A percentile compares a stretch with the other conserved stretches of the same genome.
These are phyloP conservation scores for Hycleus cichorii DNA, from an alignment of 1,140 invertebrate species.

Conservation along the genomic window DNA sequence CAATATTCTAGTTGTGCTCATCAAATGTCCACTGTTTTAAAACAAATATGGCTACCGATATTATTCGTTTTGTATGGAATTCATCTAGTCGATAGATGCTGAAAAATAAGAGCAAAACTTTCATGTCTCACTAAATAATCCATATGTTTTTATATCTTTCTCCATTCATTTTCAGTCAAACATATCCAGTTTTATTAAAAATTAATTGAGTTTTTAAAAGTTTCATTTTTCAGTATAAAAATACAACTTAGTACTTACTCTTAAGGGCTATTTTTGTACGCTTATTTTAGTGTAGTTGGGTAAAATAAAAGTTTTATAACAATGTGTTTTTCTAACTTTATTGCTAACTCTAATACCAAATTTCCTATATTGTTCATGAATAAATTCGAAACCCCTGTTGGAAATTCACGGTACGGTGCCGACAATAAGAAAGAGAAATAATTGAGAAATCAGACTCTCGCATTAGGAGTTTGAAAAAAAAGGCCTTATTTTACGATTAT, in stretches of 20 bases:
- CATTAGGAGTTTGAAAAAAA: too few species aligned
- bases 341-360: neutral
- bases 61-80: neutral
- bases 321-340: constrained; percentile 4
- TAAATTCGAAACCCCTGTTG: too few species aligned
- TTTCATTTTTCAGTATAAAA: neutral
- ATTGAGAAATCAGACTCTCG: too few species aligned
- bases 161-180: neutral
- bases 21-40: neutral
- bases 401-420: too few species aligned
- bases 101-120: neutral
- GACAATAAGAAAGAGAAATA: too few species aligned
- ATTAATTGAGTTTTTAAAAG: neutral
- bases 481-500: too few species aligned
- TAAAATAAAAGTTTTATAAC: constrained; percentile 15
- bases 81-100: constrained; percentile 1
- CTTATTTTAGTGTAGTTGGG: constrained; percentile 14
- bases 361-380: too few species aligned
- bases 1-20: constrained; percentile 14
- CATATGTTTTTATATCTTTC: neutral
- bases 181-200: neutral
- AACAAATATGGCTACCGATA: too few species aligned
- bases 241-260: neutral
- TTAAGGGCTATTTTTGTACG: constrained; percentile 15
- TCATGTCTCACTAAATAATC: neutral